Percentiles rank a stretch among this genome's conserved stretches.
Evolutionary conservation across 2,797 vertebrate genomes (phyloP).

Genomic region (Leptodactylus fallax): DNA sequence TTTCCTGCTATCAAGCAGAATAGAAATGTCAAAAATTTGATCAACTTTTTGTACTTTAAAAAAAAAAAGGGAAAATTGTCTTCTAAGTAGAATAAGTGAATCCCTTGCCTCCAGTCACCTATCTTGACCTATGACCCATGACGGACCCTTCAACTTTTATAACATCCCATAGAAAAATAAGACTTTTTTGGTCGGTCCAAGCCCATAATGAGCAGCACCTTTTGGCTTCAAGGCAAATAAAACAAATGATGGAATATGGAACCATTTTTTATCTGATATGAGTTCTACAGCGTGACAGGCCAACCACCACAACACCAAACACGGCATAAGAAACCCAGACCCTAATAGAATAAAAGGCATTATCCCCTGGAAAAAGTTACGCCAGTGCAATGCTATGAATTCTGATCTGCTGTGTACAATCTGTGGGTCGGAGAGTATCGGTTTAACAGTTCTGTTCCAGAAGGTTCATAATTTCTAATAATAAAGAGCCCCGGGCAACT

Average conservation of each 20-base stretch:
- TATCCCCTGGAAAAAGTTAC: constrained; percentile 39
- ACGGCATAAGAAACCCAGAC: constrained; percentile 11
- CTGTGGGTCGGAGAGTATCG: constrained; percentile 57
- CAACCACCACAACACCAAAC: constrained; percentile 46
- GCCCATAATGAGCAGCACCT: constrained; percentile 49
- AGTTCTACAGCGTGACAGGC: constrained; percentile 16
- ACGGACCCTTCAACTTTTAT: background rate
- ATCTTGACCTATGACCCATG: background rate
- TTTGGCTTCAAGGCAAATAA: constrained; percentile 42
- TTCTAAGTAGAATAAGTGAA: background rate
- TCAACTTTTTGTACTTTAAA: background rate
- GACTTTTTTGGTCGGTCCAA: constrained; percentile 17
- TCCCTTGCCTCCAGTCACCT: background rate
- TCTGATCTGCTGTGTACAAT: constrained; percentile 32
- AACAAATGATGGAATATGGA: constrained; percentile 31
- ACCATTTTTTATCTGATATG: constrained; percentile 39
- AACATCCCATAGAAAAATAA: background rate
- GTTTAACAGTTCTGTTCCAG: constrained; percentile 53
- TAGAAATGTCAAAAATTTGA: background rate
- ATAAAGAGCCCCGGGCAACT: constrained; percentile 45
- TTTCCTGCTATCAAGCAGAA: too few species aligned
- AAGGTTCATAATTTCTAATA: constrained; percentile 54
- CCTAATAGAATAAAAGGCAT: constrained; percentile 53
- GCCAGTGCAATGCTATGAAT: constrained; percentile 11
- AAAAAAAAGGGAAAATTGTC: too few species aligned